Evolutionary conservation across 1,140 invertebrate species (phyloP).

Genomic region (Oedothorax gibbosus): DNA sequence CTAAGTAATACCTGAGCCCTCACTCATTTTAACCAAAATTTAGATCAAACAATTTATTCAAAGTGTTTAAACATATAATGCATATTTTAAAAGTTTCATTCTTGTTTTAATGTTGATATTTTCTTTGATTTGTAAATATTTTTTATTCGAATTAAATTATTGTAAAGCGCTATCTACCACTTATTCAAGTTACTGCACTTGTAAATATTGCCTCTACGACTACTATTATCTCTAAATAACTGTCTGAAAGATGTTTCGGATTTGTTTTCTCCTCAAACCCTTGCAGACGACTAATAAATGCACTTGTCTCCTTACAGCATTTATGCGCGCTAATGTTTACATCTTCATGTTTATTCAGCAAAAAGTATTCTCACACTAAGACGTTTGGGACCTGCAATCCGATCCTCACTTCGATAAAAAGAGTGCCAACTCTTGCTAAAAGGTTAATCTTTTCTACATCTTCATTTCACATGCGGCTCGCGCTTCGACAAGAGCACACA

Average conservation of each 20-base stretch:
- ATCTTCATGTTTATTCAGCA: conserved; percentile 37
- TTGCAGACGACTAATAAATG: conserved; percentile 26
- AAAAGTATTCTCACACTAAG: neutral
- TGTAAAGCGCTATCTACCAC: neutral
- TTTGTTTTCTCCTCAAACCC: conserved; percentile 23
- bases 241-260: neutral
- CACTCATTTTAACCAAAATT: too few species aligned
- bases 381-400: neutral
- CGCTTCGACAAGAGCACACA: neutral
- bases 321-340: conserved; percentile 4
- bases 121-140: too few species aligned
- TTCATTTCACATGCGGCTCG: neutral
- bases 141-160: too few species aligned
- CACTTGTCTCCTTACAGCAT: conserved; percentile 12
- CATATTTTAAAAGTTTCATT: too few species aligned
- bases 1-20: too few species aligned
- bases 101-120: too few species aligned
- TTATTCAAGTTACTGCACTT: too few species aligned
- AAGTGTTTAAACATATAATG: too few species aligned
- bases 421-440: too few species aligned
- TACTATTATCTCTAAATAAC: neutral
- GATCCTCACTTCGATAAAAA: too few species aligned
- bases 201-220: neutral
- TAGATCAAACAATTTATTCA: too few species aligned
- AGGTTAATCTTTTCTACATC: too few species aligned